Base-by-base conservation (phyloP, 1,140 invertebrate genomes). In the Nylanderia fulva region DNA sequence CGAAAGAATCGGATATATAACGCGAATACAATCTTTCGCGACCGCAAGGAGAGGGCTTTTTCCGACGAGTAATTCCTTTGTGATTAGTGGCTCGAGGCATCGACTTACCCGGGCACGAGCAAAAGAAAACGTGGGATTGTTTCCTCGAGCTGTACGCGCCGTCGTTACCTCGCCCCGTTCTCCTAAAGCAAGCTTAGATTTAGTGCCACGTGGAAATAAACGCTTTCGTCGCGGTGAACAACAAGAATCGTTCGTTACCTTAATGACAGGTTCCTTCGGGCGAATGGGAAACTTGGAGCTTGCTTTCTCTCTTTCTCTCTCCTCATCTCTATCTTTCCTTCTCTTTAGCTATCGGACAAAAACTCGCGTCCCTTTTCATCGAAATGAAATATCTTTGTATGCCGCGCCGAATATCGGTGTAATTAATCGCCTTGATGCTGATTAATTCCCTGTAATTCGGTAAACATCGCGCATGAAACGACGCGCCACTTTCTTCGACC, bases 181-280 rank as follows among this genome's bases (percentile, higher is more conserved):
- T 77, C 80, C 76, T 56, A 64, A 80, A 76, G 60, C 66, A 52
- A 69, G 85, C 66, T 89, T 89, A 86, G 88, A 89, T 89, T 89
- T 89, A 89, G 87, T 89, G 84, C 72, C 54, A 76, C 85, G 85
- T 69, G 77, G 85, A 88, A 89, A 88, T 89, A 89, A 89, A 89
- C 85, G 88, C 84, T 86, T 79, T 86, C 66, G 77, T 52, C 86
- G 88, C 74, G 85, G 85, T 76, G 88, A 89, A 89, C 88, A 89
- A 89, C 88, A 89, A 89, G 87, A 89, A 89, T 89, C 88, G 83
- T 89, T 89, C 88, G 88, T 89, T 89, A 88, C 88, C 36, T 61
- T 82, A 56, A 63, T 86, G 77, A 69, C 79, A 86, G 85, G 68
- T 80, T 68, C 86, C 74, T 86, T 86, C 74, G 72, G 63, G 42